Base-by-base conservation (phyloP, 2,888 invertebrate species). In the Syrista parreyssii region DNA sequence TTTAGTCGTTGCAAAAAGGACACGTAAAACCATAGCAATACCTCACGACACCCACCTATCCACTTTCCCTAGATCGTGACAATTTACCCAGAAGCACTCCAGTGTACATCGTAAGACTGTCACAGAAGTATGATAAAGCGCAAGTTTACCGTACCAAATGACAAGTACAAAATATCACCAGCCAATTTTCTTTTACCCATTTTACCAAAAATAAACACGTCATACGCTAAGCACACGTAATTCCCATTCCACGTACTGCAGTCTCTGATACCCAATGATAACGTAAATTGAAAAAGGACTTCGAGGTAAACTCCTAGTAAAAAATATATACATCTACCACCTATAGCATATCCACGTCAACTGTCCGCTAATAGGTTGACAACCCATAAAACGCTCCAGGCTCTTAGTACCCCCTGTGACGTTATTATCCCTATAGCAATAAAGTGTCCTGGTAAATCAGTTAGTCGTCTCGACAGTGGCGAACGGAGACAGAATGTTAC, bases 381-480 rank as follows among this genome's bases (percentile, higher is more conserved):
- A 68, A 76, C 75, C 77, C 79, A 76, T 75, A 79, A 82, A 83
- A 80, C 77, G 69, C n/a, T 81, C 81, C 79, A 76, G 80, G 78
- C 75, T 77, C 77, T 81, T 69, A 74, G 76, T n/a, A 77, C 79
- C 69, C 34, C 75, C 75, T 79, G 75, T 81, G 80, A 81, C 77
- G 33, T 71, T 75, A n/a, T 79, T 71, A 75, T n/a, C 75, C 31
- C 36, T 68, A 69, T 30, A 77, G 74, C 75, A 76, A 78, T 79
- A 74, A 77, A 68, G 69, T 75, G 35, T 31, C 55, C 76, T 68
- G 73, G 79, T 85, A 85, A 86, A 87, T 86, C 84, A 86, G 86
- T 87, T 86, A 86, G 78, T 76, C 75, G 30, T 32, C 32, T 75
- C 68, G 78, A 79, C 79, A 80, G 76, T 33, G n/a, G 4, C 3